These are phyloP conservation scores for Platypus cylindrus DNA, from an alignment of 2,888 invertebrate genomes.

Conservation along the genomic window DNA sequence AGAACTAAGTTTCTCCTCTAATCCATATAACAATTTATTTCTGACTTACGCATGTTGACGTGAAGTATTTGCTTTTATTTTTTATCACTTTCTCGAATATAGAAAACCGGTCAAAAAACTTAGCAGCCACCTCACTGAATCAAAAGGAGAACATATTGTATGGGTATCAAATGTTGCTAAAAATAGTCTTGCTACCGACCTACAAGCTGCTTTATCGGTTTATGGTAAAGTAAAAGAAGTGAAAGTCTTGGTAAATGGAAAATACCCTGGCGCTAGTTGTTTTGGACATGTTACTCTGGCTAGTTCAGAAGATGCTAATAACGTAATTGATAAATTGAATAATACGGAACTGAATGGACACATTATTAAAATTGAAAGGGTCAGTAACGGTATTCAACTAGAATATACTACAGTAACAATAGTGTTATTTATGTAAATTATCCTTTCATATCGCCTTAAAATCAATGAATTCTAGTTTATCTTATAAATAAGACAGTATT, in stretches of 20 bases:
- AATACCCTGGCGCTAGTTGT: slow-evolving; percentile 82
- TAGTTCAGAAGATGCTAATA: slow-evolving; percentile 75
- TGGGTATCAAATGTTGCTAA: slow-evolving; percentile 94
- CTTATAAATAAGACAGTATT: not conserved
- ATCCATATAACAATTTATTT: too few relatives aligned
- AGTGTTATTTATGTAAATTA: slow-evolving; percentile 17
- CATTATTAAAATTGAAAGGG: slow-evolving; percentile 89
- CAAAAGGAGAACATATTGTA: too few relatives aligned
- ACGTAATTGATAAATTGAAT: slow-evolving; percentile 82
- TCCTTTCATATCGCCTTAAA: slow-evolving; percentile 29
- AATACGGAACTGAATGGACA: slow-evolving; percentile 89
- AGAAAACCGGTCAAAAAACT: slow-evolving; percentile 9
- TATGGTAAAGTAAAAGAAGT: slow-evolving; percentile 92
- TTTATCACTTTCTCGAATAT: too few relatives aligned
- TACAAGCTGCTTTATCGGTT: slow-evolving; percentile 84
- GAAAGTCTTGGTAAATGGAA: slow-evolving; percentile 92
- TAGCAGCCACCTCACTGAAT: too few relatives aligned
- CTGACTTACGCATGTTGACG: too few relatives aligned
- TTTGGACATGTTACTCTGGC: slow-evolving; percentile 97
- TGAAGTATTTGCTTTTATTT: too few relatives aligned
- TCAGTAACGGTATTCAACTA: slow-evolving; percentile 34
- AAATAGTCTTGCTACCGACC: slow-evolving; percentile 82
- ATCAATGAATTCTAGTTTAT: too few relatives aligned
- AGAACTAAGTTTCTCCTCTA: too few relatives aligned
- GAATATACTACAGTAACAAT: not conserved